Percentiles rank a stretch among this genome's conserved stretches.
phyloP scores from a whole-genome alignment of 2,888 invertebrate genomes.

The Axea sp. region DNA sequence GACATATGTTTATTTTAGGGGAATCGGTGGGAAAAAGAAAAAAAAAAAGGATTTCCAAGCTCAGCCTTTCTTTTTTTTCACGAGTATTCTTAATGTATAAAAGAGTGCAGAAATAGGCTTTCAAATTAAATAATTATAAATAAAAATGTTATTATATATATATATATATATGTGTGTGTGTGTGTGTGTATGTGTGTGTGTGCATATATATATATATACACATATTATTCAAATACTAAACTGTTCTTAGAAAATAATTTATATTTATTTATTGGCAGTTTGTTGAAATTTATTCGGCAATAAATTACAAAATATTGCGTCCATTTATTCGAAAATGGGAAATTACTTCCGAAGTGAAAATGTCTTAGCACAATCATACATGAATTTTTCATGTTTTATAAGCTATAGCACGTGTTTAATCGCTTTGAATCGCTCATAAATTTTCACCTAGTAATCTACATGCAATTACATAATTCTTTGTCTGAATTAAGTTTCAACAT shows the following conservation, averaged over 20 bases:
- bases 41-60: slow-evolving; percentile 28
- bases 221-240: too few species aligned
- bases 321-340: slow-evolving; percentile 28
- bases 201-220: too few species aligned
- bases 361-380: slow-evolving; percentile 33
- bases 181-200: too few species aligned
- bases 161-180: too few species aligned
- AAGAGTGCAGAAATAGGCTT: too few species aligned
- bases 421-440: slow-evolving; percentile 16
- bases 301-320: slow-evolving; percentile 6
- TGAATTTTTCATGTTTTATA: slow-evolving; percentile 50
- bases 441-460: slow-evolving; percentile 47
- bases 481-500: not conserved
- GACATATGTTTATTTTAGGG: slow-evolving; percentile 41
- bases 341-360: slow-evolving; percentile 52
- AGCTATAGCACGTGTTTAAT: slow-evolving; percentile 26
- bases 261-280: too few species aligned
- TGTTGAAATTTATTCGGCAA: too few species aligned
- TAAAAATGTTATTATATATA: too few species aligned
- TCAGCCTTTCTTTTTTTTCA: slow-evolving; percentile 4
- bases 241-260: too few species aligned
- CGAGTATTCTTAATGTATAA: too few species aligned
- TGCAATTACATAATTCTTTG: slow-evolving; percentile 17
- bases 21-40: slow-evolving; percentile 40
- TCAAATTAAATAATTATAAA: too few species aligned